phyloP scores from a whole-genome alignment of 2,113 vertebrate genomes.

The Salvelinus namaycush region DNA sequence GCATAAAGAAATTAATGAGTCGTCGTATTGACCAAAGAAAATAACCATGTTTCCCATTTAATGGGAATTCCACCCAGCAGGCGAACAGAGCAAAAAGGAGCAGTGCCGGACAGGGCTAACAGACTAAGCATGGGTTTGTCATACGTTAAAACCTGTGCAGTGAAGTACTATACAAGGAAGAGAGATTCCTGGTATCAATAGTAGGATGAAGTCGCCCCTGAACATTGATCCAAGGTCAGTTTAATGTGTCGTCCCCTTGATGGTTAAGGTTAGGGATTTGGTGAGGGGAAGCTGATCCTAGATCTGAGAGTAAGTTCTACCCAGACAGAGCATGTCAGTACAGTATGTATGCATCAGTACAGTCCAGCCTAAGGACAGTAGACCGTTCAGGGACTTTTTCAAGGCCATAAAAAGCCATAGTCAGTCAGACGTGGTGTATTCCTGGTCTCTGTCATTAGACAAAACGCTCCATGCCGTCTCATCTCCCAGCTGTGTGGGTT shows the following conservation, averaged over 20 bases:
- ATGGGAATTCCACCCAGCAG: neutral
- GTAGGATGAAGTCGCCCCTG: too few species aligned
- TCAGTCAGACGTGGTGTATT: neutral
- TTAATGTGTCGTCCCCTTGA: too few species aligned
- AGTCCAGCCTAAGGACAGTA: too few species aligned
- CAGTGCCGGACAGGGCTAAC: neutral
- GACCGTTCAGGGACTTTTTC: neutral
- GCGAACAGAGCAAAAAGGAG: neutral
- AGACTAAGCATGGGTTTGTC: too few species aligned
- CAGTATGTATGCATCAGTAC: too few species aligned
- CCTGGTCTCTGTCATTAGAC: neutral
- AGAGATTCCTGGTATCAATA: too few species aligned
- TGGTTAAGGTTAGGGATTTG: too few species aligned
- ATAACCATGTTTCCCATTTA: neutral
- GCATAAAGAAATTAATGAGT: neutral
- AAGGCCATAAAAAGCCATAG: neutral
- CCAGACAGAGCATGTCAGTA: too few species aligned
- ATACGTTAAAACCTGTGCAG: neutral
- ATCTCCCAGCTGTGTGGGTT: neutral
- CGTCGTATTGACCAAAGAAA: neutral
- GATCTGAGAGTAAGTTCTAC: too few species aligned
- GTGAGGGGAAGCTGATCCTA: too few species aligned
- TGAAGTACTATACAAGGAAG: too few species aligned
- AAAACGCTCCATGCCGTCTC: neutral
- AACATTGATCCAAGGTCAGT: too few species aligned